Evolutionary conservation across 2,113 vertebrate genomes (phyloP).

Genomic region (Gobio gobio): DNA sequence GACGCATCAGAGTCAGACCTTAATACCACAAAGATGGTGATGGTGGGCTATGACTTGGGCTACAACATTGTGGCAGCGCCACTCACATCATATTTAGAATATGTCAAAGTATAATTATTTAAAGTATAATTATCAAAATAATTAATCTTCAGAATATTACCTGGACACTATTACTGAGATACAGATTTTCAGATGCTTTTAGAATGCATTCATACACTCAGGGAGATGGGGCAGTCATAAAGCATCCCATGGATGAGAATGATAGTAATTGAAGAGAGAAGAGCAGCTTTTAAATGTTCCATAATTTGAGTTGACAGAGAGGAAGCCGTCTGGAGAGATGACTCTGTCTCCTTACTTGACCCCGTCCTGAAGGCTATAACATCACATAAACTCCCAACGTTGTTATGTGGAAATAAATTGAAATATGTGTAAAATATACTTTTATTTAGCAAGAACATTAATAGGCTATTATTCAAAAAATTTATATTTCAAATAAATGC

Average conservation of each 20-base stretch:
- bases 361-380: slow-evolving; percentile 8
- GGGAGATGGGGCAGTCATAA: slow-evolving; percentile 8
- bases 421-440: too few relatives aligned
- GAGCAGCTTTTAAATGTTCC: slow-evolving; percentile 27
- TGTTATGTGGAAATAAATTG: too few relatives aligned
- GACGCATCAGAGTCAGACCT: neutral
- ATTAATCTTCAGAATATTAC: neutral
- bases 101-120: neutral
- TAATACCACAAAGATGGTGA: neutral
- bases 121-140: neutral
- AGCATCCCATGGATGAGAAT: slow-evolving; percentile 1
- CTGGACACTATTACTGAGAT: neutral
- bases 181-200: neutral
- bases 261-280: slow-evolving; percentile 39
- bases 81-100: neutral
- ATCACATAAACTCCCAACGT: neutral
- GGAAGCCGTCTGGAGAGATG: neutral
- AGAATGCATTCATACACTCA: neutral
- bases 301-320: slow-evolving; percentile 43
- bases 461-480: too few relatives aligned
- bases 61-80: neutral
- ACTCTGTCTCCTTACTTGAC: slow-evolving; percentile 13
- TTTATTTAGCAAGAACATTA: too few relatives aligned
- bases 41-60: neutral
- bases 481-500: too few relatives aligned